These are phyloP conservation scores for Poecilia picta DNA, from an alignment of 2,797 vertebrate species.

Conservation along the genomic window DNA sequence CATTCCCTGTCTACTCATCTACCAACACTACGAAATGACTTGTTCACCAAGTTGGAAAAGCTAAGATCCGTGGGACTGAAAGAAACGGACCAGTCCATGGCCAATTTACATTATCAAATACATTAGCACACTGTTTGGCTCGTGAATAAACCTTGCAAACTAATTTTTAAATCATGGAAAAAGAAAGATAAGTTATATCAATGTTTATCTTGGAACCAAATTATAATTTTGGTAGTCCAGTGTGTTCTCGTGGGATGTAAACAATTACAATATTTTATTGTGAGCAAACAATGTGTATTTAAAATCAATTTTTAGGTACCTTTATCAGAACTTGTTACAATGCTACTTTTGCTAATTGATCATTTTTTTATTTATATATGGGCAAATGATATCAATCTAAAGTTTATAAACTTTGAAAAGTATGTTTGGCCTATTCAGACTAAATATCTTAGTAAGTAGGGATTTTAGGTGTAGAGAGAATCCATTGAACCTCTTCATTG, in stretches of 20 bases:
- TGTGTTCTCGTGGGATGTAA: not conserved
- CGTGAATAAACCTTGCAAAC: not conserved
- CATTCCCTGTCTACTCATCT: conserved; percentile 73
- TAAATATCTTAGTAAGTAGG: not conserved
- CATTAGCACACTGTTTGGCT: not conserved
- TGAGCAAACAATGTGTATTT: not conserved
- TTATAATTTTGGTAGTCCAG: not conserved
- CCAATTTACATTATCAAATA: not conserved
- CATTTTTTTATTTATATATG: too few relatives aligned
- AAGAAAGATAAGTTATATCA: not conserved
- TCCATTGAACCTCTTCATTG: not conserved
- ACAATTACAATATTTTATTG: not conserved
- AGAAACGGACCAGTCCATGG: not conserved
- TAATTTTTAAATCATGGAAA: not conserved
- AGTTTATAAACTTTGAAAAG: not conserved
- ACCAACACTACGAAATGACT: conserved; percentile 57
- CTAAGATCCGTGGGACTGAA: not conserved
- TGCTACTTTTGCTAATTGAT: not conserved
- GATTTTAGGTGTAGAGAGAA: not conserved
- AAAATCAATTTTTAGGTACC: not conserved
- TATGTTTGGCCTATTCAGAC: not conserved
- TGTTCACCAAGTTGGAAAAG: conserved; percentile 47
- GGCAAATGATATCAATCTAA: not conserved
- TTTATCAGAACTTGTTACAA: not conserved
- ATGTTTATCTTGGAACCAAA: not conserved